phyloP scores from a whole-genome alignment of 64 coral and sea anemone species.

The Dendrophyllia cribrosa region DNA sequence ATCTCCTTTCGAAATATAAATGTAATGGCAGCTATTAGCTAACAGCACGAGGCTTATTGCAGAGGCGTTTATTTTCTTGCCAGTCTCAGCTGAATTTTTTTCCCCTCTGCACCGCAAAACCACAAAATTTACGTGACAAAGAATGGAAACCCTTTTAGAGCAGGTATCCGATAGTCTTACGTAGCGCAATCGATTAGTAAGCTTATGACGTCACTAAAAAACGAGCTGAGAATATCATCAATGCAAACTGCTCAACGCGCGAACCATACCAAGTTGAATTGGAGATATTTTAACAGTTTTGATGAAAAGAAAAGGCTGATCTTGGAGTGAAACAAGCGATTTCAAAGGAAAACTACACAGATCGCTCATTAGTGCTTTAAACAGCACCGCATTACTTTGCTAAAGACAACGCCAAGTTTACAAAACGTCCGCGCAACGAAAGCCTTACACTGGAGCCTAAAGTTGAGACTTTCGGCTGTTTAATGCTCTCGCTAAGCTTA shows the following conservation, averaged over 20 bases:
- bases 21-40: too few species aligned
- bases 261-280: neutral
- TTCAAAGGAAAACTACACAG: neutral
- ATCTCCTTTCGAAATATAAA: too few species aligned
- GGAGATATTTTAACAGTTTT: neutral
- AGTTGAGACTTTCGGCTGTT: slow-evolving; percentile 70
- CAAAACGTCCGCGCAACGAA: neutral
- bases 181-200: slow-evolving; percentile 34
- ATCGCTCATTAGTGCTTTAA: neutral
- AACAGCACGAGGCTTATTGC: too few species aligned
- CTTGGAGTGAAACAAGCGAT: neutral
- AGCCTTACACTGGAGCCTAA: neutral
- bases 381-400: neutral
- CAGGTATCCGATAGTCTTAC: neutral
- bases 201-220: slow-evolving; percentile 34
- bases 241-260: neutral
- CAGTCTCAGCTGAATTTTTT: too few species aligned
- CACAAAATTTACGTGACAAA: neutral
- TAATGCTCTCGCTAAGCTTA: slow-evolving; percentile 77
- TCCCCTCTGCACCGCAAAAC: neutral
- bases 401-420: slow-evolving; percentile 1
- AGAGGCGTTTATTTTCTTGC: too few species aligned
- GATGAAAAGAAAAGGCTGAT: neutral
- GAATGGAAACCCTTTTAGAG: neutral
- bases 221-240: neutral